phyloP scores from a whole-genome alignment of 2,113 vertebrate genomes.

The Toxotes jaculatrix region DNA sequence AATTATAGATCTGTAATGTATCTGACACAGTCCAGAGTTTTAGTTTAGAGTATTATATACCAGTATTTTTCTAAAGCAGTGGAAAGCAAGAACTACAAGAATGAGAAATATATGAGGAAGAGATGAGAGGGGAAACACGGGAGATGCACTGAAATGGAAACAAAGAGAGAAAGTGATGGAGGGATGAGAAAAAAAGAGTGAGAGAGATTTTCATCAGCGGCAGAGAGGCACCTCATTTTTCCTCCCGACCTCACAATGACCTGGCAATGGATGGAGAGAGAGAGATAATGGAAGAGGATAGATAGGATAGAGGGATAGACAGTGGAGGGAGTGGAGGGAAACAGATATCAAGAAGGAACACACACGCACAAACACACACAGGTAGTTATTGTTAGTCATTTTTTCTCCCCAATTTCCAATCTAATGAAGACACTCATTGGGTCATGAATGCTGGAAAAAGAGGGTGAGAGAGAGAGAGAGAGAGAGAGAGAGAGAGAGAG shows the following conservation, averaged over 20 bases:
- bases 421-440: conserved; percentile 51
- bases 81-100: background rate
- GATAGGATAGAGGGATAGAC: conserved; percentile 4
- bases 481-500: background rate
- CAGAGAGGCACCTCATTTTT: conserved; percentile 63
- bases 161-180: conserved; percentile 13
- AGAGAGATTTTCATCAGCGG: conserved; percentile 62
- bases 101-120: background rate
- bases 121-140: conserved; percentile 12
- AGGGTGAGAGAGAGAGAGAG: background rate
- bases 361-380: conserved; percentile 13
- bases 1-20: background rate
- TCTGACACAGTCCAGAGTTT: background rate
- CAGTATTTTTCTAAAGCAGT: too few species aligned
- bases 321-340: background rate
- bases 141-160: conserved; percentile 17
- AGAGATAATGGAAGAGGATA: conserved; percentile 46
- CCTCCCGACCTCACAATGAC: conserved; percentile 64
- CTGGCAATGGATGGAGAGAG: conserved; percentile 46
- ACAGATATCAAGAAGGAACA: background rate
- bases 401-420: conserved; percentile 20
- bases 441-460: background rate
- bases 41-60: background rate
- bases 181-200: conserved; percentile 25
- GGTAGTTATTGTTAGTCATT: conserved; percentile 39